Evolutionary conservation across 1,140 invertebrate species (phyloP).

Genomic region (Tribolium castaneum): DNA sequence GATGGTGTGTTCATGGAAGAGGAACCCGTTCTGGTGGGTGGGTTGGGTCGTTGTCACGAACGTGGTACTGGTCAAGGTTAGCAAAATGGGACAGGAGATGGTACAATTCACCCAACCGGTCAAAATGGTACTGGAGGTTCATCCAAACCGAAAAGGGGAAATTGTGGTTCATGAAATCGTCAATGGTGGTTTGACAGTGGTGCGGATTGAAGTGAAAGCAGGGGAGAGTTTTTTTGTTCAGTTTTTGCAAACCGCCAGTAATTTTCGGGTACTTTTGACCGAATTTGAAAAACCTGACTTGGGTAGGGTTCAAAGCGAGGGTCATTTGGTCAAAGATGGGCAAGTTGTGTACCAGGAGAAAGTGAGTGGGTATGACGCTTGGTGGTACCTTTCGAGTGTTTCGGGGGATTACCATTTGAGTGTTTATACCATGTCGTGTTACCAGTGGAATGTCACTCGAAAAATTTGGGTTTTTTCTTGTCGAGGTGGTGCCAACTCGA

Average conservation of each 20-base stretch:
- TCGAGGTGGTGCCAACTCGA: background rate
- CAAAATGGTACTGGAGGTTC: background rate
- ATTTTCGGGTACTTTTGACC: background rate
- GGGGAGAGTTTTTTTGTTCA: background rate
- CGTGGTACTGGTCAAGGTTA: background rate
- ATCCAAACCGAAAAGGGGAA: background rate
- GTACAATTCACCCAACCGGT: background rate
- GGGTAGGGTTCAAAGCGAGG: background rate
- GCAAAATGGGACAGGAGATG: background rate
- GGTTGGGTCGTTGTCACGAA: background rate
- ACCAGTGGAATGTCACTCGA: background rate
- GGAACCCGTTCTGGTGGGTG: slow-evolving; percentile 20
- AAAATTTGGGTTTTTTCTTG: slow-evolving; percentile 20
- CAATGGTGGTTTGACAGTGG: background rate
- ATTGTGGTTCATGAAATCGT: background rate
- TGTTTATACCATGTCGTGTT: slow-evolving; percentile 6
- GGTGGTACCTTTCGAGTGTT: background rate
- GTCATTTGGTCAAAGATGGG: background rate
- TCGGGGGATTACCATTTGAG: background rate
- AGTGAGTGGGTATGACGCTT: background rate
- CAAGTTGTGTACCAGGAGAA: background rate
- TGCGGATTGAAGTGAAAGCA: background rate
- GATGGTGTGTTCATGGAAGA: background rate
- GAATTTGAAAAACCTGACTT: background rate
- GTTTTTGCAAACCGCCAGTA: background rate